These are phyloP conservation scores for Emmelina monodactyla DNA, from an alignment of 2,888 invertebrate species.

Conservation along the genomic window DNA sequence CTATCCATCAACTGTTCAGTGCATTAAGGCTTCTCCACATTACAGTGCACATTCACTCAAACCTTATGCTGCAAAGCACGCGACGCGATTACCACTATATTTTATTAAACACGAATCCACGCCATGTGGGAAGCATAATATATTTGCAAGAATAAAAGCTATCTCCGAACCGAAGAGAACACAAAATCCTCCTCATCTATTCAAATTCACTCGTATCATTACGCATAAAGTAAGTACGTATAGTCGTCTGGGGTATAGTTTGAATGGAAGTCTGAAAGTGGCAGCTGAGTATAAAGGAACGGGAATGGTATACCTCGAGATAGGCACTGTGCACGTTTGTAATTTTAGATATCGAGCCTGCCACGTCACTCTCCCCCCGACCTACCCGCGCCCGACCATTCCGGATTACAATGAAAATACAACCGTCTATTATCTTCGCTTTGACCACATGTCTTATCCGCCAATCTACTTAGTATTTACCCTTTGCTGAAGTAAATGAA, in stretches of 20 bases:
- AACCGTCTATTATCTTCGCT: constrained; percentile 58
- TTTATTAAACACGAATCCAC: too few species aligned
- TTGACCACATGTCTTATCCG: constrained; percentile 50
- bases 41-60: constrained; percentile 13
- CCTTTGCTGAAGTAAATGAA: too few species aligned
- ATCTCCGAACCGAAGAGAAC: constrained; percentile 12
- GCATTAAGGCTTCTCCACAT: constrained; percentile 3
- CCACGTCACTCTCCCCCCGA: constrained; percentile 31
- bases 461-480: too few species aligned
- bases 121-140: too few species aligned
- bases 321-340: constrained; percentile 56
- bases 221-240: constrained; percentile 36
- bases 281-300: constrained; percentile 55
- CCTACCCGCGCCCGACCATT: constrained; percentile 35
- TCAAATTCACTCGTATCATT: constrained; percentile 26
- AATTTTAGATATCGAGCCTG: constrained; percentile 61
- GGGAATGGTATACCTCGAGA: constrained; percentile 45
- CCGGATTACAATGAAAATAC: constrained; percentile 60
- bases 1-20: constrained; percentile 12
- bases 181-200: constrained; percentile 24
- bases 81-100: constrained; percentile 14
- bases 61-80: constrained; percentile 14
- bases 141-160: too few species aligned
- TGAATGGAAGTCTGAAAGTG: constrained; percentile 53
- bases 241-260: constrained; percentile 40